phyloP scores from a whole-genome alignment of 2,113 vertebrate genomes.

The Colistium nudipinnis region DNA sequence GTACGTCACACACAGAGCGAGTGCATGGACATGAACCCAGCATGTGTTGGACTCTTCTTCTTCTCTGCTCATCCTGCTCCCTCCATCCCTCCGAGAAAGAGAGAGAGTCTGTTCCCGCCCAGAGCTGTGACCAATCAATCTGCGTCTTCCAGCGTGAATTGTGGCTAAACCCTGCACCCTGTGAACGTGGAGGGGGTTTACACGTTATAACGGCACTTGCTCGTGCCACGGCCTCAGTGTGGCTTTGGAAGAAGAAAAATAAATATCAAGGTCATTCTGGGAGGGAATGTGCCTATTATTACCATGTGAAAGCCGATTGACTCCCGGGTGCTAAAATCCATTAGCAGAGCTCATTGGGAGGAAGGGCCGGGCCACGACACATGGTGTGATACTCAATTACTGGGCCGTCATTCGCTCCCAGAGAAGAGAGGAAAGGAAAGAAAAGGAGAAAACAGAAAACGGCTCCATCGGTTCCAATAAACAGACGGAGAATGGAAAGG shows the following conservation, averaged over 20 bases:
- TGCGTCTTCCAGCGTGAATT: conserved; percentile 64
- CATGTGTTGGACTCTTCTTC: neutral
- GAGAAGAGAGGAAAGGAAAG: conserved; percentile 24
- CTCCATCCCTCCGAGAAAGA: neutral
- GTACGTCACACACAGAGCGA: neutral
- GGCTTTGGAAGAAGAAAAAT: conserved; percentile 34
- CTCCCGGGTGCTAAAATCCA: conserved; percentile 52
- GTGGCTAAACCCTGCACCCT: conserved; percentile 61
- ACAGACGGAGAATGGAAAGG: neutral
- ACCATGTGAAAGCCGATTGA: conserved; percentile 55
- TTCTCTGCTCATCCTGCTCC: conserved; percentile 23
- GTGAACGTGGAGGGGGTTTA: conserved; percentile 46
- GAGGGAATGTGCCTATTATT: conserved; percentile 51
- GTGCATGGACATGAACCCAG: conserved; percentile 37
- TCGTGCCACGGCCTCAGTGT: conserved; percentile 46
- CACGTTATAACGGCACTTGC: conserved; percentile 40
- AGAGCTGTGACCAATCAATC: conserved; percentile 64
- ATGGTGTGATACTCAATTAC: no score
- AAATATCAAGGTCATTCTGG: conserved; percentile 50
- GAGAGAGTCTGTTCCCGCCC: conserved; percentile 26
- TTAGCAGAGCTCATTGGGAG: conserved; percentile 52
- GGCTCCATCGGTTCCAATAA: conserved; percentile 29
- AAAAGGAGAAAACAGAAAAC: conserved; percentile 29
- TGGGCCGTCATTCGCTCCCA: conserved; percentile 20
- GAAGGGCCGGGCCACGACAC: conserved; percentile 18